Percentiles rank a stretch among this genome's conserved stretches.
phyloP scores from a whole-genome alignment of 1,140 invertebrate species.

The Cydia amplana region DNA sequence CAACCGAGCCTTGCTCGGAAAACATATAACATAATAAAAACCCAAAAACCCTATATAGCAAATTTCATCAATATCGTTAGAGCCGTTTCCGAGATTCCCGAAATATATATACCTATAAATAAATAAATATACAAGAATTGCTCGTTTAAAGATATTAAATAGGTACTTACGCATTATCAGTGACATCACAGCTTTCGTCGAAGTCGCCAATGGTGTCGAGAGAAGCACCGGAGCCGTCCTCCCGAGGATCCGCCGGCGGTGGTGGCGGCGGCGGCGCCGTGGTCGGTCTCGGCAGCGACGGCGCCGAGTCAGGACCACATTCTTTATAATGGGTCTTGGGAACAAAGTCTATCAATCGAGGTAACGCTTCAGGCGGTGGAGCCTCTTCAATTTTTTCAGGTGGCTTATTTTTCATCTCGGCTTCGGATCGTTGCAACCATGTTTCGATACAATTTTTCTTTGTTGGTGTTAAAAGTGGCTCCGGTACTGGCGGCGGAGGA shows the following conservation, averaged over 20 bases:
- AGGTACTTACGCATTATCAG: constrained; percentile 66
- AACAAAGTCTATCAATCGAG: constrained; percentile 84
- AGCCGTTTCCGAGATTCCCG: too few relatives aligned
- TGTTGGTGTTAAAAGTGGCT: constrained; percentile 73
- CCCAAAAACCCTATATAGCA: too few relatives aligned
- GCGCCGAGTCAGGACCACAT: constrained; percentile 51
- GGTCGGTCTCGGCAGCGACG: constrained; percentile 53
- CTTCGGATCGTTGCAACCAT: constrained; percentile 76
- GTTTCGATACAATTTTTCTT: constrained; percentile 78
- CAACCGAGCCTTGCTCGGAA: too few relatives aligned
- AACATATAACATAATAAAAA: too few relatives aligned
- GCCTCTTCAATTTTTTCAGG: constrained; percentile 61
- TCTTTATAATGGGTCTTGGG: constrained; percentile 80
- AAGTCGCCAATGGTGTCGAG: constrained; percentile 84
- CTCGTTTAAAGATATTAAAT: too few relatives aligned
- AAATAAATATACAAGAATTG: too few relatives aligned
- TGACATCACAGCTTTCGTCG: constrained; percentile 80
- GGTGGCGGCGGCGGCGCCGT: constrained; percentile 64
- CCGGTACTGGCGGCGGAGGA: constrained; percentile 49
- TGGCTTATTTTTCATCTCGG: constrained; percentile 68
- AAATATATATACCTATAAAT: too few relatives aligned
- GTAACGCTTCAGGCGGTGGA: constrained; percentile 75
- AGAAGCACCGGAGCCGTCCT: constrained; percentile 74
- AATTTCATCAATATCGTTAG: too few relatives aligned
- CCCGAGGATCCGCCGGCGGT: constrained; percentile 62